Evolutionary conservation across 2,797 vertebrate genomes (phyloP), one percentile per base, ranked within the genome.

Genomic region (Antennarius maculatus): DNA sequence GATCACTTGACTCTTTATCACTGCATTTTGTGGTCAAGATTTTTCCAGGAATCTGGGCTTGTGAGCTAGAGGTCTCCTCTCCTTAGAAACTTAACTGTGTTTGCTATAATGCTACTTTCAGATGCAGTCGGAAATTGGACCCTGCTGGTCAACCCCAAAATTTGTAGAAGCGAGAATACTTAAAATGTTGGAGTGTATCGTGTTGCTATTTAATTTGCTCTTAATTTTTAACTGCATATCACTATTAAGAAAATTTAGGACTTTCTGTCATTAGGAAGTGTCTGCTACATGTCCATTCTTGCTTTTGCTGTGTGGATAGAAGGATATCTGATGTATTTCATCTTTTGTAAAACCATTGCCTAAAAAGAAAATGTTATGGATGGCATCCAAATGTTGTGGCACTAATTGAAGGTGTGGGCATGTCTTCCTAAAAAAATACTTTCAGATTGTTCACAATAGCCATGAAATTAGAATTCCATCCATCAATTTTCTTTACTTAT

Each of bases 81-180:
- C 69, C 51, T 63, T 49, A 43, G 37, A 52, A 76, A 77, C 3
- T 43, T 43, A 15, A 65, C 39, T 67, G 52, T 45, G 49, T 82
- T 39, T 61, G 14, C 39, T 51, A 8, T 42, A 65, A 65, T 66
- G 84, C n/a, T 80, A 71, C 76, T 50, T 86, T 86, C 55, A 80
- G 0, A 0, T 9, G 39, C 52, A 28, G 31, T 66, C 0, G 55
- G 71, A 77, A 61, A 72, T 60, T 2, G 71, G 3, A 29, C 0
- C 17, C 7, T 74, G 1, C 2, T 9, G 41, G 4, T 53, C 9
- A 13, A 51, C 1, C 28, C 5, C 8, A 28, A 27, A 42, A 29
- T 58, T 45, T 45, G 28, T 34, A 61, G 39, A n/a, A 39, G 11
- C 37, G 7, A 54, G 2, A 23, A 23, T 23, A 23, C 23, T 23